Conservation (phyloP, 2,797 vertebrate species). For the Aythya fuligula region DNA sequence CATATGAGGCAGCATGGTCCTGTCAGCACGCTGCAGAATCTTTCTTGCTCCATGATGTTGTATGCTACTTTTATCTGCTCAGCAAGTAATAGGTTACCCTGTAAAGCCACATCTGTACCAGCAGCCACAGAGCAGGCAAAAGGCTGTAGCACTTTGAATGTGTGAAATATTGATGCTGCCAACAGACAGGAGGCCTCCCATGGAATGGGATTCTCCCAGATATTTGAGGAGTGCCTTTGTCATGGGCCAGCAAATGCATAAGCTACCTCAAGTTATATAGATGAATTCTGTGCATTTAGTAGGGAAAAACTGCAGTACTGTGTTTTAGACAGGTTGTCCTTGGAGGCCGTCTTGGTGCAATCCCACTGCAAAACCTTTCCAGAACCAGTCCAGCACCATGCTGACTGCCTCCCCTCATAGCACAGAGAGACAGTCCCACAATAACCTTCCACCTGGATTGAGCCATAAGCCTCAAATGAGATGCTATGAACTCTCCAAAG, state of each 20-base stretch:
- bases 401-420: not conserved
- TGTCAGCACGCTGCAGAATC: not conserved
- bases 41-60: not conserved
- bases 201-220: not conserved
- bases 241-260: not conserved
- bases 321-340: not conserved
- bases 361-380: not conserved
- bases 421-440: not conserved
- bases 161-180: not conserved
- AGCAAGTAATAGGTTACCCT: not conserved
- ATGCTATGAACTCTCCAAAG: not conserved
- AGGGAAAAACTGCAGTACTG: not conserved
- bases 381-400: not conserved
- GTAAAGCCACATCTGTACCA: not conserved
- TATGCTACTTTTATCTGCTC: not conserved
- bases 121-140: not conserved
- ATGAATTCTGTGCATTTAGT: not conserved
- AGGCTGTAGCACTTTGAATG: not conserved
- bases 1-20: not conserved
- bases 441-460: not conserved
- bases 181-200: not conserved
- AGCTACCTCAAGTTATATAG: not conserved
- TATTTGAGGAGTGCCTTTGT: not conserved
- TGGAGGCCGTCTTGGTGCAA: not conserved
- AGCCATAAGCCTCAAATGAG: fast-evolving